Percentiles rank a stretch among this genome's conserved stretches.
These are phyloP conservation scores for Formica aserva DNA, from an alignment of 2,888 invertebrate genomes.

Conservation along the genomic window DNA sequence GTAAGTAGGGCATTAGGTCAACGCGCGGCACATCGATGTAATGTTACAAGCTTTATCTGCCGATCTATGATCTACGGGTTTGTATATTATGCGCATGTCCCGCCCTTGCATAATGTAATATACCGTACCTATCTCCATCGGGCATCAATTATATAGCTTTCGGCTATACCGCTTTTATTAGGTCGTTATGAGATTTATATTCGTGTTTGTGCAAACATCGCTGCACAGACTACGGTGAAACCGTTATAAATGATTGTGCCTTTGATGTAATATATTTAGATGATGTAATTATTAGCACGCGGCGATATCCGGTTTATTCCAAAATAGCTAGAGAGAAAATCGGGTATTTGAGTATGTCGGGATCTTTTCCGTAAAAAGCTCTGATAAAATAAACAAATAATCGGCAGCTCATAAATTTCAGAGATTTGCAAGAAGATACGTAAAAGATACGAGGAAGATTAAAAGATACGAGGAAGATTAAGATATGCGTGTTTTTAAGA, in stretches of 20 bases:
- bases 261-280: constrained; percentile 3
- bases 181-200: constrained; percentile 11
- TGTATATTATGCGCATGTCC: constrained; percentile 26
- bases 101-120: constrained; percentile 14
- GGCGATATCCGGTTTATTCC: not conserved
- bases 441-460: not conserved
- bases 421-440: not conserved
- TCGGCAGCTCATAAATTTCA: not conserved
- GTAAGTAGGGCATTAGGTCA: constrained; percentile 80
- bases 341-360: not conserved
- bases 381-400: not conserved
- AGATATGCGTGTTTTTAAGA: not conserved
- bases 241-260: not conserved
- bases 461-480: not conserved
- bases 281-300: not conserved
- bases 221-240: not conserved
- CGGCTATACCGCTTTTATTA: not conserved
- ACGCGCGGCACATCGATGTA: constrained; percentile 74
- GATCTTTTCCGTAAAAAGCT: not conserved
- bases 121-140: not conserved
- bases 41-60: constrained; percentile 70
- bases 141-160: constrained; percentile 16
- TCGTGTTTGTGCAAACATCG: constrained; percentile 7
- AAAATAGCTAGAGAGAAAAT: not conserved
- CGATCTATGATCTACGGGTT: constrained; percentile 63